Percentiles rank a stretch among this genome's conserved stretches.
These are phyloP conservation scores for Emys orbicularis DNA, from an alignment of 2,797 vertebrate species.

Conservation along the genomic window DNA sequence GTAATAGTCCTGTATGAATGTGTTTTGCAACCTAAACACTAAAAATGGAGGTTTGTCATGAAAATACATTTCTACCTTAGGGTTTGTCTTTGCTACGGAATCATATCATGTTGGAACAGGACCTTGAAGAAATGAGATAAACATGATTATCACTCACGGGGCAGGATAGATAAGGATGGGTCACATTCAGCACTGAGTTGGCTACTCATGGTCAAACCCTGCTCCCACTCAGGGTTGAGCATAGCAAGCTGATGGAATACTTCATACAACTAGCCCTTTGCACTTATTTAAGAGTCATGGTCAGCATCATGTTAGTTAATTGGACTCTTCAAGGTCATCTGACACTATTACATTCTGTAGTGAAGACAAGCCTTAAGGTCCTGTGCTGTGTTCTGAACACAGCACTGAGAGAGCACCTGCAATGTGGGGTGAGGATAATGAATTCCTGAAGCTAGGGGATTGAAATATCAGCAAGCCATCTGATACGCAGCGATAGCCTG, in stretches of 20 bases:
- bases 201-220: neutral
- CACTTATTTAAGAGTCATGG: neutral
- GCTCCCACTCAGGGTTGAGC: neutral
- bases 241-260: neutral
- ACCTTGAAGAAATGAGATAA: conserved; percentile 58
- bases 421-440: accelerated
- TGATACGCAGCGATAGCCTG: conserved; percentile 31
- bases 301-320: neutral
- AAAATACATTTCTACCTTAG: neutral
- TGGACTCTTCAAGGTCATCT: conserved; percentile 25
- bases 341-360: conserved; percentile 32
- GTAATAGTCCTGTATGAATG: neutral
- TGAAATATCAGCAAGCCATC: conserved; percentile 20
- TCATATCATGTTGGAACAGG: conserved; percentile 47
- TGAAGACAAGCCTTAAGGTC: neutral
- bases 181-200: accelerated
- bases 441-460: neutral
- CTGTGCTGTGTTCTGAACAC: neutral
- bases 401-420: neutral
- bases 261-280: neutral
- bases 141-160: conserved; percentile 48
- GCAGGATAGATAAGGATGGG: conserved; percentile 25
- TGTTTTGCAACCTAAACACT: neutral
- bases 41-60: neutral
- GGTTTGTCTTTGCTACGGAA: neutral